phyloP scores from a whole-genome alignment of 2,113 vertebrate genomes.

The Myotis yumanensis region DNA sequence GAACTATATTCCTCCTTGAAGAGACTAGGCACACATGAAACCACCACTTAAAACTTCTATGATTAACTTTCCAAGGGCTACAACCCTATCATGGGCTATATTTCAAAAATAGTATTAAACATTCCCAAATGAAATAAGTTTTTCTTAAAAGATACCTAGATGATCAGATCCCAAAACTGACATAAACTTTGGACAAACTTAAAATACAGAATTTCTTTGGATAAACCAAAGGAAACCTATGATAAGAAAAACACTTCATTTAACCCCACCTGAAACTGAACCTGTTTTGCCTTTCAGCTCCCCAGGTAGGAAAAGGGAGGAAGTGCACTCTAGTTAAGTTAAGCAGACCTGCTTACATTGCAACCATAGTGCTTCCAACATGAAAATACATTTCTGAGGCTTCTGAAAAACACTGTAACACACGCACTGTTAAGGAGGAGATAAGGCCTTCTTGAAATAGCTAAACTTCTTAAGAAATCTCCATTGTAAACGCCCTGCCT shows the following conservation, averaged over 20 bases:
- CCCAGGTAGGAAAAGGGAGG: neutral
- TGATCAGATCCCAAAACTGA: conserved; percentile 15
- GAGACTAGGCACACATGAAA: neutral
- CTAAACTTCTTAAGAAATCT: conserved; percentile 35
- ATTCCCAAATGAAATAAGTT: conserved; percentile 40
- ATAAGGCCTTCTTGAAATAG: conserved; percentile 53
- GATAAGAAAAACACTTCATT: neutral
- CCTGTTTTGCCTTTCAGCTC: neutral
- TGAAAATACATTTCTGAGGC: conserved; percentile 29
- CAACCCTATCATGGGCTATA: accelerated
- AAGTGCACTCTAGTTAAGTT: neutral
- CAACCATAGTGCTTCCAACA: conserved; percentile 23
- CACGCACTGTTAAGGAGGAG: conserved; percentile 52
- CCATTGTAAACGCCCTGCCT: conserved; percentile 20
- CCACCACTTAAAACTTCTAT: neutral
- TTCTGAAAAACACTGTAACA: conserved; percentile 56
- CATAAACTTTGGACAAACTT: conserved; percentile 33
- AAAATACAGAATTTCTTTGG: conserved; percentile 33
- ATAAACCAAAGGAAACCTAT: neutral
- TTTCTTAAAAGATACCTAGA: conserved; percentile 43
- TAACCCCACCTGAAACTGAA: neutral
- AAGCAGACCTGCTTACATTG: neutral
- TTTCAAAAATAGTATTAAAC: conserved; percentile 19
- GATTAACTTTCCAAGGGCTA: neutral
- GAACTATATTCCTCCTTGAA: conserved; percentile 46